Percentiles rank a stretch among this genome's conserved stretches.
phyloP scores from a whole-genome alignment of 2,113 vertebrate genomes.

The Laterallus jamaicensis region DNA sequence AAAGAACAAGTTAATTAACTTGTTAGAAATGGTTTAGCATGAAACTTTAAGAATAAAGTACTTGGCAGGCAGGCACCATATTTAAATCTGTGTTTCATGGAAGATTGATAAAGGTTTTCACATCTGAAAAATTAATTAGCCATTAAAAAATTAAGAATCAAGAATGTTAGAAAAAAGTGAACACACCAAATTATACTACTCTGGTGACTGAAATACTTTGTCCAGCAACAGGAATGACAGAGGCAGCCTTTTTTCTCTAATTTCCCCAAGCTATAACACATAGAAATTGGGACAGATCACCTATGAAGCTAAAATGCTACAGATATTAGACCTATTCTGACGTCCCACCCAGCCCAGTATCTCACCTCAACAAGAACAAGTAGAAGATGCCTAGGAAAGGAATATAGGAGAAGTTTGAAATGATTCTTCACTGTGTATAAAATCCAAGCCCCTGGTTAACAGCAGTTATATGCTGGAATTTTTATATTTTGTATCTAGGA shows the following conservation, averaged over 20 bases:
- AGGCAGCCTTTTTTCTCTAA: background rate
- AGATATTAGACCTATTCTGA: background rate
- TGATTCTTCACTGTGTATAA: background rate
- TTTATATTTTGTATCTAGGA: background rate
- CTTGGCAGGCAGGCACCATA: background rate
- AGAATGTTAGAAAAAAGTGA: background rate
- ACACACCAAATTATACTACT: background rate
- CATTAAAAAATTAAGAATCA: background rate
- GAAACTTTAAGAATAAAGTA: background rate
- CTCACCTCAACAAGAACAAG: background rate
- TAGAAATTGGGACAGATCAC: background rate
- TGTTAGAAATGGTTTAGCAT: background rate
- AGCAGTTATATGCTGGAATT: background rate
- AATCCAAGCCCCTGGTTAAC: background rate
- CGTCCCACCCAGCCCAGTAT: background rate
- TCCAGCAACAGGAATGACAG: background rate
- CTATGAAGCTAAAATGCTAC: background rate
- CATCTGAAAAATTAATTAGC: background rate
- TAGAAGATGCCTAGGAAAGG: background rate
- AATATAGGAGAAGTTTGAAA: background rate
- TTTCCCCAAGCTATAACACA: fast-evolving
- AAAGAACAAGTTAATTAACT: conserved; percentile 40
- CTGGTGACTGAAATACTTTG: background rate
- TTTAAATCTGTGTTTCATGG: background rate
- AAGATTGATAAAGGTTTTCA: background rate